These are phyloP conservation scores for Emydoidea blandingii DNA, from an alignment of 2,797 vertebrate species.

Conservation along the genomic window DNA sequence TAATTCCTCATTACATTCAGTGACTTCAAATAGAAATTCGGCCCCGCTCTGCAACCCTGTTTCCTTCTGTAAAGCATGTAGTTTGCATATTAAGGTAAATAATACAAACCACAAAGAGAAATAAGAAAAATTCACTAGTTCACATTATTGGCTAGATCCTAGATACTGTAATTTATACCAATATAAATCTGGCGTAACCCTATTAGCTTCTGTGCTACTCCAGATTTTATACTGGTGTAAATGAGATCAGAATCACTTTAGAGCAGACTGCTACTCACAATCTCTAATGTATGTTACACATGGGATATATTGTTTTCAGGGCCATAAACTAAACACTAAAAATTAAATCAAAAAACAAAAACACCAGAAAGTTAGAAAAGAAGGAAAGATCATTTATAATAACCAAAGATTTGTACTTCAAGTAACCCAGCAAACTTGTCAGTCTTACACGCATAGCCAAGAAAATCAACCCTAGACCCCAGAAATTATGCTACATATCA, in stretches of 20 bases:
- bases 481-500: conserved; percentile 63
- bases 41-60: background rate
- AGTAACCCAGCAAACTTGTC: conserved; percentile 59
- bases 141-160: background rate
- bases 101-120: conserved; percentile 14
- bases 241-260: conserved; percentile 15
- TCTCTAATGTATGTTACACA: background rate
- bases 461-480: conserved; percentile 62
- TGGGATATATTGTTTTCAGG: conserved; percentile 52
- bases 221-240: background rate
- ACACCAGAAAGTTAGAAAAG: background rate
- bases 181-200: background rate
- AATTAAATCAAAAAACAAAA: conserved; percentile 10
- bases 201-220: background rate
- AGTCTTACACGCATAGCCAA: conserved; percentile 52
- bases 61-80: background rate
- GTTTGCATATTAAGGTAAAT: conserved; percentile 23
- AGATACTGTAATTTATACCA: background rate
- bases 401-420: conserved; percentile 44
- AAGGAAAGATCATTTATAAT: conserved; percentile 31
- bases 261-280: conserved; percentile 15
- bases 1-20: accelerated
- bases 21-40: conserved; percentile 35
- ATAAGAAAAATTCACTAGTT: background rate
- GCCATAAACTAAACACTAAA: conserved; percentile 30